These are phyloP conservation scores for Caenorhabditis elegans DNA, from an alignment of 1,140 invertebrate genomes.

Conservation along the genomic window WBcel235 BX284604.4:14284001-14284500, in stretches of 20 bases:
- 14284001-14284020: neutral
- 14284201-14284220: neutral
- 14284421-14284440: too few species aligned
- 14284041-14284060: too few species aligned
- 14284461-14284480: too few species aligned
- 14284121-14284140: too few species aligned
- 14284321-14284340: neutral
- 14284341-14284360: too few species aligned
- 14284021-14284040: too few species aligned
- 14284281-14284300: slow-evolving; percentile 19
- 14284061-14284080: neutral
- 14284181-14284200: neutral
- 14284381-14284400: too few species aligned
- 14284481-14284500: too few species aligned
- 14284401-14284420: too few species aligned
- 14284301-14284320: neutral
- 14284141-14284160: neutral
- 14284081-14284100: neutral
- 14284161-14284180: neutral
- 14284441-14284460: too few species aligned
- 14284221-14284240: neutral
- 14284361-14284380: too few species aligned
- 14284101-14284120: neutral
- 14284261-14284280: neutral
- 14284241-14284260: neutral